phyloP scores from a whole-genome alignment of 2,888 invertebrate genomes.

The Globia sparganii region DNA sequence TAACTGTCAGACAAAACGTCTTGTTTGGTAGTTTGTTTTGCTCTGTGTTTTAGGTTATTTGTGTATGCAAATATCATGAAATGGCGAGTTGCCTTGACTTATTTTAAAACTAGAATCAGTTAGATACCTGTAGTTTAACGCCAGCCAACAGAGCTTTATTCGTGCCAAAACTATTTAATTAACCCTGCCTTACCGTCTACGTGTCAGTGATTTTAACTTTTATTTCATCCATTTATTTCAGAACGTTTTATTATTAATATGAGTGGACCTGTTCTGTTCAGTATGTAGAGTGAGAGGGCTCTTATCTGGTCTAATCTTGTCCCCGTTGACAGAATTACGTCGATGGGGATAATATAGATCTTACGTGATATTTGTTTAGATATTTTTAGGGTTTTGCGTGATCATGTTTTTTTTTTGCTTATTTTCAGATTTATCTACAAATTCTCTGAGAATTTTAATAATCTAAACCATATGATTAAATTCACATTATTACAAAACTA shows the following conservation, averaged over 20 bases:
- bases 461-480: not conserved
- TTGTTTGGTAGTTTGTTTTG: constrained; percentile 27
- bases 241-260: constrained; percentile 39
- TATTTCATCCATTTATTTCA: constrained; percentile 36
- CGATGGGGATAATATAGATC: constrained; percentile 76
- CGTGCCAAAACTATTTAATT: constrained; percentile 57
- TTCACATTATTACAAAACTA: not conserved
- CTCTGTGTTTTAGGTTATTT: constrained; percentile 20
- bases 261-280: constrained; percentile 27
- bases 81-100: constrained; percentile 15
- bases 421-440: constrained; percentile 59
- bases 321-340: constrained; percentile 83
- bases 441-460: constrained; percentile 9
- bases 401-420: constrained; percentile 65
- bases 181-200: constrained; percentile 25
- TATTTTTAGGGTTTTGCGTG: constrained; percentile 79
- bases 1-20: constrained; percentile 32
- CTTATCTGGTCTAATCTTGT: constrained; percentile 76
- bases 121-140: constrained; percentile 25
- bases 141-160: constrained; percentile 31
- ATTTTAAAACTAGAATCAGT: constrained; percentile 28
- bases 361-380: constrained; percentile 69
- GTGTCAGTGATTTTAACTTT: constrained; percentile 40
- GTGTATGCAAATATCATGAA: constrained; percentile 33
- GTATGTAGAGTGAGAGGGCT: constrained; percentile 68